Evolutionary conservation across 2,888 invertebrate genomes (phyloP).

Genomic region (Melipona bicolor): DNA sequence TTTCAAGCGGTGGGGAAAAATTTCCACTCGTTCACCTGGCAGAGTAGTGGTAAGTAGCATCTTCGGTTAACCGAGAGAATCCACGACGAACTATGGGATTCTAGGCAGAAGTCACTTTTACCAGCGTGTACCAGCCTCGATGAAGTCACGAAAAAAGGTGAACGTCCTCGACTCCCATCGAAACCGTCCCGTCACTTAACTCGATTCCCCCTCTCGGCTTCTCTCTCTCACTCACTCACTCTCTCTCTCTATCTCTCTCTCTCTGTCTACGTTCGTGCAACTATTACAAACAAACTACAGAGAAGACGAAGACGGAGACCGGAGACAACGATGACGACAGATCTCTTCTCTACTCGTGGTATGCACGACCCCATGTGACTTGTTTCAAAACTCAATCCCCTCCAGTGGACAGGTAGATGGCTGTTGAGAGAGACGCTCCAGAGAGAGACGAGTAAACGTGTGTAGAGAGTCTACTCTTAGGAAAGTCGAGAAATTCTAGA

Average conservation of each 20-base stretch:
- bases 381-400: slow-evolving; percentile 71
- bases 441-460: background rate
- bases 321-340: slow-evolving; percentile 7
- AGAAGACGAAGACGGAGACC: slow-evolving; percentile 23
- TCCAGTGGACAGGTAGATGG: slow-evolving; percentile 43
- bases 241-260: background rate
- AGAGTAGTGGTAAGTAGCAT: background rate
- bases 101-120: slow-evolving; percentile 69
- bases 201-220: slow-evolving; percentile 39
- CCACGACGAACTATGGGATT: slow-evolving; percentile 44
- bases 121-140: slow-evolving; percentile 74
- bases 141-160: slow-evolving; percentile 83
- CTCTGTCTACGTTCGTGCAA: slow-evolving; percentile 17
- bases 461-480: slow-evolving; percentile 26
- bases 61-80: background rate
- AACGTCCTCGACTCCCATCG: slow-evolving; percentile 80
- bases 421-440: background rate
- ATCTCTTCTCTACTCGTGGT: slow-evolving; percentile 34
- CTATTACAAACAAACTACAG: slow-evolving; percentile 8
- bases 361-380: slow-evolving; percentile 41
- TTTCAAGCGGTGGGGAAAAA: background rate
- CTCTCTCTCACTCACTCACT: slow-evolving; percentile 3
- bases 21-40: background rate
- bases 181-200: slow-evolving; percentile 76
- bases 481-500: slow-evolving; percentile 66